Percentiles rank a stretch among this genome's conserved stretches.
phyloP scores from a whole-genome alignment of 2,113 vertebrate genomes.

The Cyprinus carpio region DNA sequence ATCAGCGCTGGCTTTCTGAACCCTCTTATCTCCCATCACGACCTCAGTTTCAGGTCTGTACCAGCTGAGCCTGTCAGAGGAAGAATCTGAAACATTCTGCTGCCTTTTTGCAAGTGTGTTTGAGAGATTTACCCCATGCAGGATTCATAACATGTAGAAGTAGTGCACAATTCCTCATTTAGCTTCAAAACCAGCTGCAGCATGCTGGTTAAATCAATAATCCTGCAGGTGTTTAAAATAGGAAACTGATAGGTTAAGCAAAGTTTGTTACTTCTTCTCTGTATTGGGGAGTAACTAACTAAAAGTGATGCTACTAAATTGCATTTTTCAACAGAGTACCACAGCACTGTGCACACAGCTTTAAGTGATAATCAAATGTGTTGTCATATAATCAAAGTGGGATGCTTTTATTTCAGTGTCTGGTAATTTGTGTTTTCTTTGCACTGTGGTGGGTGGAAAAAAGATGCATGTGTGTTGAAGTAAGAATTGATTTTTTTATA shows the following conservation, averaged over 20 bases:
- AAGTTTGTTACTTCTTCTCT: not conserved
- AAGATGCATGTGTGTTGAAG: too few relatives aligned
- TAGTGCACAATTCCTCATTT: not conserved
- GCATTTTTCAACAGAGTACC: not conserved
- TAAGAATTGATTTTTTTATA: too few relatives aligned
- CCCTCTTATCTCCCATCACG: slow-evolving; percentile 33
- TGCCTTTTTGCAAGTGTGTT: too few relatives aligned
- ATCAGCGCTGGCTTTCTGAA: not conserved
- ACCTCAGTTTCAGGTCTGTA: not conserved
- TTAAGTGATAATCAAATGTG: too few relatives aligned
- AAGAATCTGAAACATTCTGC: too few relatives aligned
- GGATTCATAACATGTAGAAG: not conserved
- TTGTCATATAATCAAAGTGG: too few relatives aligned
- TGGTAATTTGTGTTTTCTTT: too few relatives aligned
- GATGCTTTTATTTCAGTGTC: too few relatives aligned
- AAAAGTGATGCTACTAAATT: not conserved
- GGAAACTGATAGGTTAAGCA: not conserved
- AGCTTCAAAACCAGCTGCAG: not conserved
- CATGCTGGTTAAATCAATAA: slow-evolving; percentile 10
- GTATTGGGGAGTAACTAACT: not conserved
- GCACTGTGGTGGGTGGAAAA: too few relatives aligned
- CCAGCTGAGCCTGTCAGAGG: too few relatives aligned
- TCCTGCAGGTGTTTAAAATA: not conserved
- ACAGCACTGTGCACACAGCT: too few relatives aligned
- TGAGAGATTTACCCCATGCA: not conserved